Base-by-base conservation (phyloP, 2,888 invertebrate genomes). In the Calliopum simillimum region DNA sequence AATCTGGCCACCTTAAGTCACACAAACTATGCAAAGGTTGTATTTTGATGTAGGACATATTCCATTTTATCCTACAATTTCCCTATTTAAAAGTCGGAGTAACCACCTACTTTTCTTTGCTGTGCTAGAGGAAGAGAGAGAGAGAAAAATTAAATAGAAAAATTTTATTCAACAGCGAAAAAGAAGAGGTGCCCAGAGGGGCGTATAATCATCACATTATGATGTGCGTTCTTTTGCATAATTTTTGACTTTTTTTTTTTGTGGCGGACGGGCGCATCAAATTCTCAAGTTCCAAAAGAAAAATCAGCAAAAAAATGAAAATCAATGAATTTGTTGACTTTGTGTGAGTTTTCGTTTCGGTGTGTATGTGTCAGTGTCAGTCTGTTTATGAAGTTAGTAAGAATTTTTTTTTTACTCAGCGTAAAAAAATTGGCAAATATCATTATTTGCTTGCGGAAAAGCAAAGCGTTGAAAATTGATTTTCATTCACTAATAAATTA, bases 191-290 rank as follows among this genome's bases (percentile, higher is more conserved):
- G 64, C 51, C 51, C 51, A 53, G 51, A 64, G 64, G n/a, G 41
- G 51, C 64, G 51, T 51, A 51, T 64, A 64, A 51, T 51, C 51
- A 51, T 14, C 64, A 51, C 41, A 51, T 64, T 64, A 64, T 64
- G 51, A 64, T 51, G 64, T 51, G 51, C 64, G 51, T 51, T 51
- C 51, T 13, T 41, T 53, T 51, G 41, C 64, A 64, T 51, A 51
- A 64, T 19, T 53, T 64, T 64, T 3, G 11, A 3, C 14, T 14
- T 11, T 53, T 51, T 64, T 3, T 19, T 11, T 21, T 14, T 11
- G 25, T 6, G 23, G 55, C 55, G 25, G n/a, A 21, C 41, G 55
- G 23, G 55, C 55, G 55, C 13, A 25, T 47, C 11, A 47, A 47
- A 14, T 33, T 33, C 33, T 33, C 4, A 33, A 33, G 4, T 2